phyloP scores from a whole-genome alignment of 2,113 vertebrate species.

The Xiphias gladius region DNA sequence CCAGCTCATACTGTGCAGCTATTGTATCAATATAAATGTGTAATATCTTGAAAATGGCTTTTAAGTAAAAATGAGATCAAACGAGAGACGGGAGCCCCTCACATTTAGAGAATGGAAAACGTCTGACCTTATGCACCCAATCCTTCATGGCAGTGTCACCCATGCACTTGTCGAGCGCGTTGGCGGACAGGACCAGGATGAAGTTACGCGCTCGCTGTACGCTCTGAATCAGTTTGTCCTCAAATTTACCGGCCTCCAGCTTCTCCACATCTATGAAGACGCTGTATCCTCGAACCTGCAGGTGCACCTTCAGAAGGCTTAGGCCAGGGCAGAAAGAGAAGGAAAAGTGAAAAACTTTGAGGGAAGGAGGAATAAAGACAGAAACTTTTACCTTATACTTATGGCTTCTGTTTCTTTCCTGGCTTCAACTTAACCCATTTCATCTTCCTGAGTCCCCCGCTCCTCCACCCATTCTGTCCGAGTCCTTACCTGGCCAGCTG shows the following conservation, averaged over 20 bases:
- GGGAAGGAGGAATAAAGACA: no score
- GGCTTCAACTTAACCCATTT: background rate
- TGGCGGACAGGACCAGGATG: constrained; percentile 92
- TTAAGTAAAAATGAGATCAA: no score
- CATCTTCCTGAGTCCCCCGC: background rate
- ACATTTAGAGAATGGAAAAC: background rate
- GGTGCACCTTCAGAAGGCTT: constrained; percentile 97
- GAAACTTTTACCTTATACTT: background rate
- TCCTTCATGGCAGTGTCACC: constrained; percentile 92
- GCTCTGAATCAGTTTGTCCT: constrained; percentile 95
- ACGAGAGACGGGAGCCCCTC: background rate
- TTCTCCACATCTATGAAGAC: constrained; percentile 99
- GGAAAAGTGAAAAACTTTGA: background rate
- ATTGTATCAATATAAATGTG: background rate
- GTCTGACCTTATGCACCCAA: constrained; percentile 96
- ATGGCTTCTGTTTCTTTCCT: no score
- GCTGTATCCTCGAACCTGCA: constrained; percentile 95
- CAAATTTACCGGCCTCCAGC: constrained; percentile 95
- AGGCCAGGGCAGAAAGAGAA: background rate
- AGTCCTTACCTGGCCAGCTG: constrained; percentile 94
- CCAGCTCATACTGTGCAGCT: background rate
- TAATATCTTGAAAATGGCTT: no score
- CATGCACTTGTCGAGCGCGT: constrained; percentile 95
- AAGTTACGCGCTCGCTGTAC: constrained; percentile 93
- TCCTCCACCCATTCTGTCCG: background rate